A percentile compares a stretch with the other conserved stretches of the same genome.
phyloP scores from a whole-genome alignment of 2,888 invertebrate genomes.

The Ceramica pisi region DNA sequence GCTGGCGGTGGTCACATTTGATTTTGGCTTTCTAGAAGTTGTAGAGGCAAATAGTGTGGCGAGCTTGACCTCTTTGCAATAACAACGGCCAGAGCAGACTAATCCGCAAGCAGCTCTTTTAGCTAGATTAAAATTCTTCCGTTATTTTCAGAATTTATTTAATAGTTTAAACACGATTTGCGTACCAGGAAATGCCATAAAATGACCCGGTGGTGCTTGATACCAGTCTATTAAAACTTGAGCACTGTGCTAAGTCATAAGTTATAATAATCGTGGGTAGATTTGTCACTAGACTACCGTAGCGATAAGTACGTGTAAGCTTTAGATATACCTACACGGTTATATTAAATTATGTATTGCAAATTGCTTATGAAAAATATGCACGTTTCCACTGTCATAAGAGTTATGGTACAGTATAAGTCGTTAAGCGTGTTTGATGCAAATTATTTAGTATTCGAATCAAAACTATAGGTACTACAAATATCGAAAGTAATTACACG shows the following conservation, averaged over 20 bases:
- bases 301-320: not conserved
- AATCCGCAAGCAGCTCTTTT: not conserved
- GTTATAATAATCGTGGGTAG: constrained; percentile 8
- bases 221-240: constrained; percentile 28
- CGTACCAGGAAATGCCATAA: constrained; percentile 48
- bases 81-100: not conserved
- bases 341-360: constrained; percentile 37
- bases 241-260: constrained; percentile 9
- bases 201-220: constrained; percentile 1
- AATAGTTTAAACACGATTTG: constrained; percentile 9
- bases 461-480: too few relatives aligned
- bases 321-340: not conserved
- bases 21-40: not conserved
- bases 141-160: constrained; percentile 8
- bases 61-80: not conserved
- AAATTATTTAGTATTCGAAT: too few relatives aligned
- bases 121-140: not conserved
- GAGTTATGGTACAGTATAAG: not conserved
- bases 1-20: not conserved
- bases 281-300: constrained; percentile 19
- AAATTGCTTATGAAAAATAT: constrained; percentile 33
- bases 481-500: too few relatives aligned
- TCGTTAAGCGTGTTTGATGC: not conserved
- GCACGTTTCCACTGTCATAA: constrained; percentile 11
- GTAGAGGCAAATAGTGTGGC: not conserved